phyloP scores from a whole-genome alignment of 2,113 vertebrate species.

The Caranx ignobilis region DNA sequence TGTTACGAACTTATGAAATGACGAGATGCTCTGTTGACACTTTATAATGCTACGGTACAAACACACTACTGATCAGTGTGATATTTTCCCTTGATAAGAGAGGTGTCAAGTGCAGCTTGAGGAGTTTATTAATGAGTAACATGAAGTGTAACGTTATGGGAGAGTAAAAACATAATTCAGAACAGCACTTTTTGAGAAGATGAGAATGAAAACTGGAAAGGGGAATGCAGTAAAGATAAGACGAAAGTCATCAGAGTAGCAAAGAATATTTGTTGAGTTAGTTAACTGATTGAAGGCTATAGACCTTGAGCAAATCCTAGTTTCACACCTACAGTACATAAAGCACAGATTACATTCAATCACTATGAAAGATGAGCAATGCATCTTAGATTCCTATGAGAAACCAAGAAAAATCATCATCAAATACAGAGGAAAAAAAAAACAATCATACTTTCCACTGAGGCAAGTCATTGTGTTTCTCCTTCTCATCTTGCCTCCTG shows the following conservation, averaged over 20 bases:
- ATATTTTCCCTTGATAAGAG: constrained; percentile 2
- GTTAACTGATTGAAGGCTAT: neutral
- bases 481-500: constrained; percentile 36
- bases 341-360: constrained; percentile 9
- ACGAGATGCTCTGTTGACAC: constrained; percentile 11
- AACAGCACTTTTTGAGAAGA: neutral
- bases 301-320: too few species aligned
- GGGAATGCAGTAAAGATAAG: neutral
- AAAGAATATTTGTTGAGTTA: neutral
- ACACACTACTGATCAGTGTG: neutral
- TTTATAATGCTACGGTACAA: constrained; percentile 3
- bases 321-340: neutral
- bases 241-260: neutral
- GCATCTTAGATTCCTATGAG: neutral
- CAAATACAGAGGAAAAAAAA: constrained; percentile 26
- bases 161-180: neutral
- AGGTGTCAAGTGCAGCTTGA: neutral
- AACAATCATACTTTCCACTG: constrained; percentile 31
- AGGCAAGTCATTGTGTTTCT: constrained; percentile 7
- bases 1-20: neutral
- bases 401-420: constrained; percentile 18
- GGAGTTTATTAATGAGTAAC: constrained; percentile 23
- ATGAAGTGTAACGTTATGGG: neutral
- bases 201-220: neutral
- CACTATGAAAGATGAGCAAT: constrained; percentile 1